Evolutionary conservation across 2,113 vertebrate species (phyloP).

Genomic region (Engystomops pustulosus): DNA sequence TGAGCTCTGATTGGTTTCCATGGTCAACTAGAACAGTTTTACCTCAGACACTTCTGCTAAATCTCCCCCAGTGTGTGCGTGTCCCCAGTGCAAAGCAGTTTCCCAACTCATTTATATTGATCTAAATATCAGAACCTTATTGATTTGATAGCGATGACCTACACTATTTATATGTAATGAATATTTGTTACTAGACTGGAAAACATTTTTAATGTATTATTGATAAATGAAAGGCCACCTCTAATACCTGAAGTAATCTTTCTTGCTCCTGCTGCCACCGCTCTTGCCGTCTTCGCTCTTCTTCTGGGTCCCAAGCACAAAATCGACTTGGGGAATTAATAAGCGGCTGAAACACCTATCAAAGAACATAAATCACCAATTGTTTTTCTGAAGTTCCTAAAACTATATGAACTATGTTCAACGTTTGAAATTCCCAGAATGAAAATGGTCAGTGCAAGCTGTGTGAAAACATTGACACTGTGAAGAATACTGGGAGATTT

Average conservation of each 20-base stretch:
- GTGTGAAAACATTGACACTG: neutral
- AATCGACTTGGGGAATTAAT: slow-evolving; percentile 77
- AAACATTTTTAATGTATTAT: neutral
- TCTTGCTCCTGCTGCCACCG: slow-evolving; percentile 97
- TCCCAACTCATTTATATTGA: no score
- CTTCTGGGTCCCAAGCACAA: slow-evolving; percentile 95
- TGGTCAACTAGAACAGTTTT: no score
- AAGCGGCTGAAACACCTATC: slow-evolving; percentile 61
- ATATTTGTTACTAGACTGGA: neutral
- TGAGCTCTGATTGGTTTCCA: no score
- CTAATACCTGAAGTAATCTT: slow-evolving; percentile 88
- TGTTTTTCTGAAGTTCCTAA: neutral
- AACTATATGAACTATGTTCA: no score
- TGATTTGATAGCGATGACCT: no score
- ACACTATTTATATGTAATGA: neutral
- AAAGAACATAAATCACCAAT: neutral
- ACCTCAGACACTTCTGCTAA: no score
- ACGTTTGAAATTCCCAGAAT: no score
- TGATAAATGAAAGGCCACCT: neutral
- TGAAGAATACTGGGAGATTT: neutral
- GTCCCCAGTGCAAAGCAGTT: no score
- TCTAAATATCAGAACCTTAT: no score
- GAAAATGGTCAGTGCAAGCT: no score
- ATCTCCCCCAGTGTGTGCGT: no score
- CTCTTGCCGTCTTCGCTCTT: slow-evolving; percentile 93